phyloP scores from a whole-genome alignment of 2,113 vertebrate genomes.

The Phasianus colchicus region DNA sequence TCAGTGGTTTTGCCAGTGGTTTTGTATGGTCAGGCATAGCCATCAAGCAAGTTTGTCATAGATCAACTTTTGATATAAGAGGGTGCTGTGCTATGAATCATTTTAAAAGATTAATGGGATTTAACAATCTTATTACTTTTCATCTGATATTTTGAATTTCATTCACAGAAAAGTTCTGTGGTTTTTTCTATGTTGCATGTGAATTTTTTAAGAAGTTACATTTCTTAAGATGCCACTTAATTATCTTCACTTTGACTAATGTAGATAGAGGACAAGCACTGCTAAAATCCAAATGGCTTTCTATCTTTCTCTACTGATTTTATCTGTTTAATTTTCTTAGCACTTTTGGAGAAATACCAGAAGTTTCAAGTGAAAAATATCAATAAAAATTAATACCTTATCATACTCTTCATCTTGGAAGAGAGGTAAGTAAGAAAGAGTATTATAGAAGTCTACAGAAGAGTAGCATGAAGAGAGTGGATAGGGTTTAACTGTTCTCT shows the following conservation, averaged over 20 bases:
- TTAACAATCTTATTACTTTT: neutral
- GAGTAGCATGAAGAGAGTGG: neutral
- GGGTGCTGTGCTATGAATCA: neutral
- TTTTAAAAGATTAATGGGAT: neutral
- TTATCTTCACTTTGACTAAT: neutral
- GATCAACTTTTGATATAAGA: neutral
- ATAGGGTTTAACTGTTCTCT: neutral
- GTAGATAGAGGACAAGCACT: neutral
- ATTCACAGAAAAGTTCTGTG: neutral
- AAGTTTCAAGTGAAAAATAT: neutral
- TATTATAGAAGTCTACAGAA: neutral
- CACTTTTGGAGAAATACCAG: neutral
- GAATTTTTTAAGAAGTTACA: neutral
- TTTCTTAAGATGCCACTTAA: neutral
- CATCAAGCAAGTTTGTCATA: neutral
- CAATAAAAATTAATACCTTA: neutral
- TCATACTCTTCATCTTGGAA: neutral
- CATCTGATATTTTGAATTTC: slow-evolving; percentile 13
- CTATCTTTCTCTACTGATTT: neutral
- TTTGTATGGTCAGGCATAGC: neutral
- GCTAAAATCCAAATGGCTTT: neutral
- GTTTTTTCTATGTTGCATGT: neutral
- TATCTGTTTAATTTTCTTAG: neutral
- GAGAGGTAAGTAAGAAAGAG: neutral
- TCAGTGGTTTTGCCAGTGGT: neutral